phyloP scores from a whole-genome alignment of 2,113 vertebrate species.

The Nyctibius bracteatus region DNA sequence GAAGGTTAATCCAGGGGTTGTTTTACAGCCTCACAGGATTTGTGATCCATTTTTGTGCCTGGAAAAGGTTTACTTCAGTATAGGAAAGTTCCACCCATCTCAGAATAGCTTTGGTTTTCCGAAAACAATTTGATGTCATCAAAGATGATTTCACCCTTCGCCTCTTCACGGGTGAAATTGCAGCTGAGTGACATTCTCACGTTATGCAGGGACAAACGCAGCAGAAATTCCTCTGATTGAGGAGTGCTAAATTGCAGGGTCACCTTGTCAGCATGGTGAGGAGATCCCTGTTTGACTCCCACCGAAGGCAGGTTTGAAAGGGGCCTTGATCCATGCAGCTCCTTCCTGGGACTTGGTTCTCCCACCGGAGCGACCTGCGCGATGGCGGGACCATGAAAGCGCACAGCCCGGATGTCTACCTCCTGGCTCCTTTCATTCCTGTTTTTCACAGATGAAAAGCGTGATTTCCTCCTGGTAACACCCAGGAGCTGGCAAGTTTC shows the following conservation, averaged over 20 bases:
- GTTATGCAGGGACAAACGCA: neutral
- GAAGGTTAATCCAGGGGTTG: neutral
- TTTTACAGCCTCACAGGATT: neutral
- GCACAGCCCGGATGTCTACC: neutral
- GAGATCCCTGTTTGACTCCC: neutral
- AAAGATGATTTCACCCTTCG: neutral
- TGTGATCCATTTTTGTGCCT: neutral
- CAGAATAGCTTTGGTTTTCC: slow-evolving; percentile 24
- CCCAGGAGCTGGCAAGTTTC: slow-evolving; percentile 5
- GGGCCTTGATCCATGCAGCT: neutral
- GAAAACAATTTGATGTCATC: neutral
- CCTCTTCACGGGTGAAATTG: neutral
- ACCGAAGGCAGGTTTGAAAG: neutral
- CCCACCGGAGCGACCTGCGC: neutral
- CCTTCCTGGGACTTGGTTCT: rapidly evolving
- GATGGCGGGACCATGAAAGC: neutral
- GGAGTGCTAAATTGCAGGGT: neutral
- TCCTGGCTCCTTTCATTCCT: neutral
- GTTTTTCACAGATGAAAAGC: slow-evolving; percentile 8
- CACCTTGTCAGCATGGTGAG: neutral
- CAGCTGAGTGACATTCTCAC: slow-evolving; percentile 23
- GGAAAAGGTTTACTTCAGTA: neutral
- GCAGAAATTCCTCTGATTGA: neutral
- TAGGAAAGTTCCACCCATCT: neutral
- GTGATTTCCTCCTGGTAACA: slow-evolving; percentile 17